Conservation (phyloP, 2,888 invertebrate species). For the Antitype chi region DNA sequence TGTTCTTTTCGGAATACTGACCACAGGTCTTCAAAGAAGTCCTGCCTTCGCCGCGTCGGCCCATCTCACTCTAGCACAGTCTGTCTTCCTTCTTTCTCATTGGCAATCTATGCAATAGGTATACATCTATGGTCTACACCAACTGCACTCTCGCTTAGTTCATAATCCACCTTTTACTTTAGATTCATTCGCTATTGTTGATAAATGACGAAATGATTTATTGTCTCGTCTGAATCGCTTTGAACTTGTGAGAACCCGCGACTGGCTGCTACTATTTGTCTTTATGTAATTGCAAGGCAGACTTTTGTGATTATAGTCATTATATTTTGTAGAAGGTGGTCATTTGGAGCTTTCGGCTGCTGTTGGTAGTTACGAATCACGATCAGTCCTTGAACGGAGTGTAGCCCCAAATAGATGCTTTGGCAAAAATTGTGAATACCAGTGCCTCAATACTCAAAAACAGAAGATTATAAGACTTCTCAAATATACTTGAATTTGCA, state of each 20-base stretch:
- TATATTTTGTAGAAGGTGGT: slow-evolving; percentile 24
- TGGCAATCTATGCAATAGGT: no score
- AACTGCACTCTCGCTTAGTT: slow-evolving; percentile 43
- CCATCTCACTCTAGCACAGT: no score
- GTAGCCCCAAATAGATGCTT: not conserved
- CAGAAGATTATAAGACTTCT: not conserved
- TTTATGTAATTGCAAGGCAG: slow-evolving; percentile 31
- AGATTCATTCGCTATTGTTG: slow-evolving; percentile 51
- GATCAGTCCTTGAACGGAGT: slow-evolving; percentile 30
- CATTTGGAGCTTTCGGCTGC: slow-evolving; percentile 18
- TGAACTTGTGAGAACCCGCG: slow-evolving; percentile 62
- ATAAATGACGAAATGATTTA: slow-evolving; percentile 56
- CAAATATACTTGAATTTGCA: not conserved
- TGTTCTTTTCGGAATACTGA: no score
- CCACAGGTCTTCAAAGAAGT: no score
- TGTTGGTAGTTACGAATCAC: slow-evolving; percentile 10
- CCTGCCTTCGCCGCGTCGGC: no score
- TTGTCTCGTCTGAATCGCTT: slow-evolving; percentile 41
- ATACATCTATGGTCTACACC: slow-evolving; percentile 11
- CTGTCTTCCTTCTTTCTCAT: no score
- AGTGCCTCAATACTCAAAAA: not conserved
- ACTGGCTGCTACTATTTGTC: slow-evolving; percentile 35
- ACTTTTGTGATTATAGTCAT: slow-evolving; percentile 41
- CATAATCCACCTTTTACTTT: slow-evolving; percentile 38
- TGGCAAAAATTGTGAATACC: not conserved